Percentiles rank a stretch among this genome's conserved stretches.
phyloP scores from a whole-genome alignment of 1,140 invertebrate species.

The Ostrea edulis region DNA sequence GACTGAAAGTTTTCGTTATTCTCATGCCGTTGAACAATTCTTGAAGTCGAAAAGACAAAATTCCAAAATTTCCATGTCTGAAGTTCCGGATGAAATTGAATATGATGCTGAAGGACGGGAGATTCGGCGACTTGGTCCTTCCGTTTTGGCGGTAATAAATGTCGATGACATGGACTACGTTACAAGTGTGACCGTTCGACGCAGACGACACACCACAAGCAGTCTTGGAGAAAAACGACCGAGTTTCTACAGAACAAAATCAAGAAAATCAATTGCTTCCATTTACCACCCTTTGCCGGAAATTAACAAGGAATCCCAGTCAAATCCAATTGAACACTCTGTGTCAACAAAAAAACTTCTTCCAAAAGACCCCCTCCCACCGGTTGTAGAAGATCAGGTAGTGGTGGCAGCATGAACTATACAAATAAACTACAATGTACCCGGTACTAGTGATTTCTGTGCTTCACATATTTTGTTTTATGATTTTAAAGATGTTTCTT shows the following conservation, averaged over 20 bases:
- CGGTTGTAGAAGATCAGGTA: not conserved
- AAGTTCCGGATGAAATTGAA: slow-evolving; percentile 3
- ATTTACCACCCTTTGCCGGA: not conserved
- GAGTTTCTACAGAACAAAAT: slow-evolving; percentile 20
- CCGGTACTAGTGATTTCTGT: too few species aligned
- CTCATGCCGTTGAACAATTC: not conserved
- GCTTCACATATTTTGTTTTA: too few species aligned
- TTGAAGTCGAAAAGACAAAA: slow-evolving; percentile 3
- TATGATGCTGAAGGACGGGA: not conserved
- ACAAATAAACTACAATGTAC: not conserved
- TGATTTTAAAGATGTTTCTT: not conserved
- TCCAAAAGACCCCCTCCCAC: not conserved
- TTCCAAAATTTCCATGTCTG: slow-evolving; percentile 6
- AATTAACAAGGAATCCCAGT: slow-evolving; percentile 11
- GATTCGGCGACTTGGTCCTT: not conserved
- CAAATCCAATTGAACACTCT: not conserved
- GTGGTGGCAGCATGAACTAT: not conserved
- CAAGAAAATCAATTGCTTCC: slow-evolving; percentile 33
- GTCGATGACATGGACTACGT: not conserved
- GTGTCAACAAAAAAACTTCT: not conserved
- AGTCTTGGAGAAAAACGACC: slow-evolving; percentile 1
- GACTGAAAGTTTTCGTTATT: slow-evolving; percentile 13
- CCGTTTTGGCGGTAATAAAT: slow-evolving; percentile 10
- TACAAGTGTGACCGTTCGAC: not conserved
- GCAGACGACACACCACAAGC: slow-evolving; percentile 23